Evolutionary conservation across 2,113 vertebrate genomes (phyloP).

Genomic region (Lophius piscatorius): DNA sequence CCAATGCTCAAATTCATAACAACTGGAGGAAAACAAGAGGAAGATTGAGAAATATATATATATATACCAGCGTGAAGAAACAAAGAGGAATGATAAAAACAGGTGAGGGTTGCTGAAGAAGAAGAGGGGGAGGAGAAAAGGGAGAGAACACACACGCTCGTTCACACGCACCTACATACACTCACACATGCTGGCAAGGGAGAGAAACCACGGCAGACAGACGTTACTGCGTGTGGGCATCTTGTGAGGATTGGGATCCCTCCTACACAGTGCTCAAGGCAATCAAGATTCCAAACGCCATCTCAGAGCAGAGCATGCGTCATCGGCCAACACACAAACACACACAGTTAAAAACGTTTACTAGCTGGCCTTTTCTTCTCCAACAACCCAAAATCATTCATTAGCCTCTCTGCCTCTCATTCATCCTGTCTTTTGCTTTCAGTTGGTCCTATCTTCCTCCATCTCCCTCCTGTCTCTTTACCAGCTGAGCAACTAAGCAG

Average conservation of each 20-base stretch:
- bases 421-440: slow-evolving; percentile 36
- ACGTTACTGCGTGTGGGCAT: slow-evolving; percentile 61
- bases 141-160: slow-evolving; percentile 9
- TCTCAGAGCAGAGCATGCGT: slow-evolving; percentile 81
- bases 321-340: slow-evolving; percentile 57
- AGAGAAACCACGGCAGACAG: slow-evolving; percentile 58
- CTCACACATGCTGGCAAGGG: slow-evolving; percentile 42
- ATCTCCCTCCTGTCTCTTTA: slow-evolving; percentile 13
- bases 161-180: slow-evolving; percentile 9
- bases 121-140: slow-evolving; percentile 29
- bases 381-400: slow-evolving; percentile 36
- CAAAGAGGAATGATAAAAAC: slow-evolving; percentile 39
- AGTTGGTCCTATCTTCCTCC: slow-evolving; percentile 13
- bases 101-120: slow-evolving; percentile 32
- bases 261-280: slow-evolving; percentile 86
- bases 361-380: slow-evolving; percentile 52
- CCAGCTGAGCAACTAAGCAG: slow-evolving; percentile 24
- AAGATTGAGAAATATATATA: slow-evolving; percentile 37
- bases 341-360: slow-evolving; percentile 51
- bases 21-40: slow-evolving; percentile 40
- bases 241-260: slow-evolving; percentile 59
- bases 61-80: slow-evolving; percentile 70
- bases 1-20: slow-evolving; percentile 83
- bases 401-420: slow-evolving; percentile 45
- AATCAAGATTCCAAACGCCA: slow-evolving; percentile 82